Evolutionary conservation across 2,888 invertebrate genomes (phyloP), one percentile per base, ranked within the genome.

Genomic region (Hypselothyrea guttata): DNA sequence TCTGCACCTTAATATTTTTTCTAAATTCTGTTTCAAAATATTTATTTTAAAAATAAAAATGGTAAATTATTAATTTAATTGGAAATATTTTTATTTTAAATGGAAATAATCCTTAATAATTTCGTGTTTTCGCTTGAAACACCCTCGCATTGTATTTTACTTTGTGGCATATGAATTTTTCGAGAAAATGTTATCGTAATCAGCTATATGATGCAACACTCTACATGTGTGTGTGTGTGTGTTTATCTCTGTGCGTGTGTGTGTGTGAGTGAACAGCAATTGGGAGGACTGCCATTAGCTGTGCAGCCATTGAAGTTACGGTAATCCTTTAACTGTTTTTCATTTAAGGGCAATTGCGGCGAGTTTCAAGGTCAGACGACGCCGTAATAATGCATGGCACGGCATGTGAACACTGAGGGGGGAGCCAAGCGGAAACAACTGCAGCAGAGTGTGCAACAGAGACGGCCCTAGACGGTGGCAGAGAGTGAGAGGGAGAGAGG

Each of bases 371-470:
- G 66, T 52, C 56, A 16, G 27, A 31, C 13, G 46, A 22, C 18
- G 15, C 13, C 34, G 22, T 22, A 31, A 46, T n/a, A 35, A 64
- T 45, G 65, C 22, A 7, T 16, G 16, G 30, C n/a, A 11, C 71
- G 71, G 56, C 51, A 79, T 77, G 77, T 77, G 73, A 68, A 46
- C 31, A 44, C 40, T 46, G 59, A 56, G 40, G 31, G 13, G 53
- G 22, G 15, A 18, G n/a, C n/a, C n/a, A 22, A 42, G 5, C 30
- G 9, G 47, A 45, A 9, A 18, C 44, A 12, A 22, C 22, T 41
- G 44, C 51, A 30, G 9, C 35, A 35, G 37, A 45, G 38, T 42
- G 27, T n/a, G 15, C 40, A 56, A 2, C 5, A 34, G 27, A 30
- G 33, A 28, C n/a, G n/a, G n/a, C n/a, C n/a, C n/a, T 31, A 13